Base-by-base conservation (phyloP, 2,888 invertebrate genomes). In the Platerodrilus igneus region DNA sequence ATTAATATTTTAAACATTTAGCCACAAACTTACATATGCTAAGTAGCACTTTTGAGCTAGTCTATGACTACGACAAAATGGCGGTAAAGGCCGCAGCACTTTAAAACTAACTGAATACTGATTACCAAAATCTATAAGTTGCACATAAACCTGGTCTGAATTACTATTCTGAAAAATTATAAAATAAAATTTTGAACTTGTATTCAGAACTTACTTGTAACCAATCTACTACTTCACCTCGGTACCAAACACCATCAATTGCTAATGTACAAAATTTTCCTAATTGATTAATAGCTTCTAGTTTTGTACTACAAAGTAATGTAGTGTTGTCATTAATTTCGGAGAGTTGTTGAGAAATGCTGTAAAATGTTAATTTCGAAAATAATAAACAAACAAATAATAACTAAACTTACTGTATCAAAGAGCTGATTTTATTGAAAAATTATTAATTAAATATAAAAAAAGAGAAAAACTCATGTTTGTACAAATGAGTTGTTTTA, bases 211-310 rank as follows among this genome's bases (percentile, higher is more conserved):
- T 37, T 20, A 44, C 44, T 36, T 32, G 13, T 7, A 14, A 13
- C 44, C 44, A 45, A 21, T 45, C 29, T 4, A 40, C 4, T 10
- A 45, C 29, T 37, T 45, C 40, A 9, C 19, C 37, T 14, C 44
- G 44, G 15, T 37, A 40, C 33, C 35, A 40, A n/a, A n/a, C 10
- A 3, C 25, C 11, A n/a, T 25, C 14, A 15, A 25, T 4, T 1
- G 25, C 2, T 6, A 19, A 4, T 5, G 10, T 11, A 22, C 27
- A 32, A 19, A 40, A 39, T 10, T 22, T 27, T 7, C 39, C 38
- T 17, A 35, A 14, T 17, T 11, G 21, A 6, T 31, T 14, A 17
- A 16, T 35, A 21, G 35, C 17, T 2, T 22, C 16, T 11, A 11
- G 7, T 35, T 38, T 39, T 15, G 31, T 31, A 28, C 13, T 10